Percentiles rank a stretch among this genome's conserved stretches.
phyloP scores from a whole-genome alignment of 2,888 invertebrate species.

The Rhogogaster chlorosoma region DNA sequence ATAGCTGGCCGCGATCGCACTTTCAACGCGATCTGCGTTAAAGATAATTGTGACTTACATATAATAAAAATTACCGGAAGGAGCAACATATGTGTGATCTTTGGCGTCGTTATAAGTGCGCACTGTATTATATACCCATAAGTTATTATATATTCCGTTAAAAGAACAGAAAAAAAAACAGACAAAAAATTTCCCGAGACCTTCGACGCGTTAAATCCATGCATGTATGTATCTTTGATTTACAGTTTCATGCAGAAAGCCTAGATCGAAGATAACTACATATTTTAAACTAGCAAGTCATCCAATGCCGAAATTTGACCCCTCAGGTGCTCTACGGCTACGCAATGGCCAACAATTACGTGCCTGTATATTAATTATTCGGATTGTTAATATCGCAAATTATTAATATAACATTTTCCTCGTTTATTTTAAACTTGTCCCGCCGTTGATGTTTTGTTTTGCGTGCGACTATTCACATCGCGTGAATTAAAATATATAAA shows the following conservation, averaged over 20 bases:
- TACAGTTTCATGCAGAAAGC: slow-evolving; percentile 9
- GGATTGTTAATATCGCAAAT: slow-evolving; percentile 16
- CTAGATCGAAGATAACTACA: slow-evolving; percentile 41
- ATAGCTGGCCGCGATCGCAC: slow-evolving; percentile 24
- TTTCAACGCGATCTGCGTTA: not conserved
- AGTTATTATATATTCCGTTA: not conserved
- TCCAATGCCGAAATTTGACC: slow-evolving; percentile 49
- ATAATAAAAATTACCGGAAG: not conserved
- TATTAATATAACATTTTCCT: not conserved
- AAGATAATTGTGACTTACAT: not conserved
- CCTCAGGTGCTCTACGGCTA: slow-evolving; percentile 32
- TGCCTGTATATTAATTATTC: slow-evolving; percentile 18
- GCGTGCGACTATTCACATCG: not conserved
- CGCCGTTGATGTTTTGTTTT: not conserved
- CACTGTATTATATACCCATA: not conserved
- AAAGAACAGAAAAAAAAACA: not conserved
- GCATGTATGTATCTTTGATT: not conserved
- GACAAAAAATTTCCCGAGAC: not conserved
- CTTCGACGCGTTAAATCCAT: not conserved
- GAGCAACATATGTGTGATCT: not conserved
- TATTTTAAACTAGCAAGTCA: slow-evolving; percentile 45
- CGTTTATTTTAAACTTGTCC: not conserved
- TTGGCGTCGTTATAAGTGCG: not conserved
- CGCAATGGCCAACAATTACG: slow-evolving; percentile 22
- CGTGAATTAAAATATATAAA: not conserved